Base-by-base conservation (phyloP, 30 jellyfish, hydroid and myxozoan genomes). In the Aurelia aurita region DNA sequence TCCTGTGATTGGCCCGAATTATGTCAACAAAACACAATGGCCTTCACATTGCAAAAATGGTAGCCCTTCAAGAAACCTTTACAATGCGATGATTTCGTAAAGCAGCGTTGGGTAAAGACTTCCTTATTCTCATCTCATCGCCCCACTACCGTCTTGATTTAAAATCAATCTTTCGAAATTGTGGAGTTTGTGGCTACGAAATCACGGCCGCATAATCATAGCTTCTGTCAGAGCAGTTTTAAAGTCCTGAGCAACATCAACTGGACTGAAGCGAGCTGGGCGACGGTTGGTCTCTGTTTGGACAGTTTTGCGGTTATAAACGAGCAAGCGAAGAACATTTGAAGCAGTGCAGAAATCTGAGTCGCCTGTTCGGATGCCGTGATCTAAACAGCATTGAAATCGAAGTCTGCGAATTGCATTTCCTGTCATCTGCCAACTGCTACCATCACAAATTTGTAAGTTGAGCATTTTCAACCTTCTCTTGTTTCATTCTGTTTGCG, bases 401-500 rank as follows among this genome's bases (percentile, higher is more conserved):
- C 26, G 69, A 34, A 71, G 83, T 27, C 72, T 54, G 88, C 45
- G 55, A 76, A 28, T 49, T 46, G 83, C 74, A 65, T 80, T 80
- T 80, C 90, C 90, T 80, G 90, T 80, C 81, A 8, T 13, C 57
- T 63, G 75, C 54, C 84, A 45, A 31, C 70, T 61, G 88, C 74
- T 61, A 69, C 59, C 43, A 79, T 31, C 80, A 35, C 59, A 55
- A 55, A 19, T 55, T 55, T 66, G 90, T 80, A 80, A 80, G 90
- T 39, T 65, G 90, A 80, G 90, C 66, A 69, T 22, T 39, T 74
- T 58, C 51, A 15, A 78, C 70, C 55, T 49, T 80, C 83, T 80
- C 90, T 18, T 80, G 90, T 80, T 80, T 80, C 90, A 80, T 25
- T 27, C 20, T 80, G 73, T 80, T 80, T 80, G 84, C 84, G 90